Percentiles rank a stretch among this genome's conserved stretches.
Evolutionary conservation across 2,113 vertebrate species (phyloP).

Genomic region (Ptilonorhynchus violaceus): DNA sequence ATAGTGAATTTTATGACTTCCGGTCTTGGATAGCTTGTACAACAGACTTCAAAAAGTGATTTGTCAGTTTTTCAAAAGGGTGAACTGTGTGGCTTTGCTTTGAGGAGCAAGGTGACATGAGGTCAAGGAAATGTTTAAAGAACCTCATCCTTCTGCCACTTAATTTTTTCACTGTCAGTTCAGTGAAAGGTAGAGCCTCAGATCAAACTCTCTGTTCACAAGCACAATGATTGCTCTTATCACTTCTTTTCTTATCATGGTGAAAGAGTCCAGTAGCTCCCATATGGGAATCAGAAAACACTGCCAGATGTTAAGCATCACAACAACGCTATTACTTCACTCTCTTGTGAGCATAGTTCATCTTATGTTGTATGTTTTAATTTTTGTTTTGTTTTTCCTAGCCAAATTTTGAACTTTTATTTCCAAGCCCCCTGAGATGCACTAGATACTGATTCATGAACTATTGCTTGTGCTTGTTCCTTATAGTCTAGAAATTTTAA

Average conservation of each 20-base stretch:
- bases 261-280: neutral
- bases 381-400: neutral
- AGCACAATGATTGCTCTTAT: neutral
- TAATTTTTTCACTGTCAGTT: neutral
- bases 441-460: neutral
- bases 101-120: neutral
- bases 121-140: neutral
- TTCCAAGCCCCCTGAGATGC: neutral
- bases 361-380: neutral
- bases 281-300: neutral
- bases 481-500: neutral
- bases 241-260: neutral
- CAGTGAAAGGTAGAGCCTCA: neutral
- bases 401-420: neutral
- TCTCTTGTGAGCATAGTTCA: neutral
- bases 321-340: neutral
- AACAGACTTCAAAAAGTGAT: neutral
- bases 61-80: neutral
- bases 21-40: neutral
- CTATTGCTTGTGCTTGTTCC: neutral
- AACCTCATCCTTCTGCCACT: neutral
- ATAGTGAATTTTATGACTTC: neutral
- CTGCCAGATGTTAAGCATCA: slow-evolving; percentile 10
- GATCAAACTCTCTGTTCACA: neutral
- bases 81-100: neutral